phyloP scores from a whole-genome alignment of 2,113 vertebrate genomes.

The Semnopithecus entellus region DNA sequence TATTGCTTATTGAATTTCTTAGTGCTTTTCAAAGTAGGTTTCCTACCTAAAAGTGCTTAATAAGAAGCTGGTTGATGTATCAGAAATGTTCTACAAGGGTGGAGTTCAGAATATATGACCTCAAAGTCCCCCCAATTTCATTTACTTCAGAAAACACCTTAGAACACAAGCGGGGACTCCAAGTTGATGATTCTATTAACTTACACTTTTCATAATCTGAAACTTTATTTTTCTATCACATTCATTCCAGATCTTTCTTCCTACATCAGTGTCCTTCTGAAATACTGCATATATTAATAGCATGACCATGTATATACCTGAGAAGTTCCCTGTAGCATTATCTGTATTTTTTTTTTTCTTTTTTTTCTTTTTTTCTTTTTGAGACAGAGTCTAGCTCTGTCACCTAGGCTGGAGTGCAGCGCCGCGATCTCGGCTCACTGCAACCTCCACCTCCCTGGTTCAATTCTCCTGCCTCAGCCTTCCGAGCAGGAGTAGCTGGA shows the following conservation, averaged over 20 bases:
- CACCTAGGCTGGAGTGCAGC: too few species aligned
- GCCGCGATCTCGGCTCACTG: too few species aligned
- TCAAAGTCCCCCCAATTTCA: background rate
- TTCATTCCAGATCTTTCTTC: background rate
- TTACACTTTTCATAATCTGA: background rate
- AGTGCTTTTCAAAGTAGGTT: background rate
- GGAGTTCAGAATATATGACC: background rate
- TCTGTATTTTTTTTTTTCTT: background rate
- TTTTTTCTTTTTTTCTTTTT: too few species aligned
- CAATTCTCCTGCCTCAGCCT: too few species aligned
- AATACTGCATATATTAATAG: background rate
- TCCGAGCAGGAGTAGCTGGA: too few species aligned
- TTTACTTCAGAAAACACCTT: background rate
- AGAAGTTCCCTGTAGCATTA: background rate
- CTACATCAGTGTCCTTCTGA: background rate
- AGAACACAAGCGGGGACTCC: background rate
- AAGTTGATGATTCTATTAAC: background rate
- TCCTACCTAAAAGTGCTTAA: slow-evolving; percentile 22
- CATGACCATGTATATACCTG: background rate
- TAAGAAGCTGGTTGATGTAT: background rate
- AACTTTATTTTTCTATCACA: background rate
- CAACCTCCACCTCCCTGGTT: too few species aligned
- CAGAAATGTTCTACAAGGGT: background rate
- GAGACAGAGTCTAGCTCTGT: too few species aligned
- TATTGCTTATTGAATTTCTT: background rate